These are phyloP conservation scores for Pogonus chalceus DNA, from an alignment of 1,140 invertebrate genomes.

Conservation along the genomic window DNA sequence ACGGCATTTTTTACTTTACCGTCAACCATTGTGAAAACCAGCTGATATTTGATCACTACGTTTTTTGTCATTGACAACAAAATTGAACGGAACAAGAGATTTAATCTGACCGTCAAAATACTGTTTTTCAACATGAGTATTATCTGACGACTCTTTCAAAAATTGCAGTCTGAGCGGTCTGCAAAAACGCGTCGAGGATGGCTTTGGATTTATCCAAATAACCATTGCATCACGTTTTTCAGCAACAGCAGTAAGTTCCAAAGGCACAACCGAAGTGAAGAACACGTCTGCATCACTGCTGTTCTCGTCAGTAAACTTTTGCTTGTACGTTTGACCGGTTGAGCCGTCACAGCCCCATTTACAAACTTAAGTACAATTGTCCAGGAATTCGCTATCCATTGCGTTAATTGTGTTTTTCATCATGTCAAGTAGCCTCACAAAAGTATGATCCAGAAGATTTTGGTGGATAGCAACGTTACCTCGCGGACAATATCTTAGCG, in stretches of 20 bases:
- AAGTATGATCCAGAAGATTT: slow-evolving; percentile 20
- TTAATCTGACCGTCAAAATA: slow-evolving; percentile 22
- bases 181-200: slow-evolving; percentile 19
- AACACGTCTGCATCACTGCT: no score
- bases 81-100: slow-evolving; percentile 16
- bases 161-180: slow-evolving; percentile 23
- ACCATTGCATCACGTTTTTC: no score
- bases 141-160: slow-evolving; percentile 23
- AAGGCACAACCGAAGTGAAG: no score
- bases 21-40: slow-evolving; percentile 35
- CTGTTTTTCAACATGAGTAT: slow-evolving; percentile 21
- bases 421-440: slow-evolving; percentile 12
- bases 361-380: slow-evolving; percentile 19
- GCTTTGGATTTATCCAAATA: slow-evolving; percentile 19
- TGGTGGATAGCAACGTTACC: no score
- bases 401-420: slow-evolving; percentile 14
- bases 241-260: no score
- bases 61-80: slow-evolving; percentile 17
- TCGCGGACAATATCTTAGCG: no score
- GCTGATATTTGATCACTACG: slow-evolving; percentile 19
- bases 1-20: slow-evolving; percentile 36
- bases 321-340: no score
- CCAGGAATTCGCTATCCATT: slow-evolving; percentile 15
- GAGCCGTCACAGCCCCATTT: no score
- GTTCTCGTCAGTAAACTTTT: no score